phyloP scores from a whole-genome alignment of 2,888 invertebrate species.

The Rotaria macrura region DNA sequence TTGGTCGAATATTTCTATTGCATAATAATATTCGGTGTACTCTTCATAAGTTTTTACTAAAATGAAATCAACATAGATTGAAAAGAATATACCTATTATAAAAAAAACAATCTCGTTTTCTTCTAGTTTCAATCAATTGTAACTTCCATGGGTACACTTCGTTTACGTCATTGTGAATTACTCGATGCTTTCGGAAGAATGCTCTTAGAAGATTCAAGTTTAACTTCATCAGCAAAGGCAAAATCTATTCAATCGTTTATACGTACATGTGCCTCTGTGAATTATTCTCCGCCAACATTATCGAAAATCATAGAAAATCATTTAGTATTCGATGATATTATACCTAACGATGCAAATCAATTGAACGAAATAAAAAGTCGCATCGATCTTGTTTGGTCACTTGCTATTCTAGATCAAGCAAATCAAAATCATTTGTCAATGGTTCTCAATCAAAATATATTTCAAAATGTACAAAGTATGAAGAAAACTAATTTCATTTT shows the following conservation, averaged over 20 bases:
- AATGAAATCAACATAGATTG: no score
- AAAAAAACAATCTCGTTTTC: not conserved
- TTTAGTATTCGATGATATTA: not conserved
- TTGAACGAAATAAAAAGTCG: not conserved
- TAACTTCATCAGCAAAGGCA: not conserved
- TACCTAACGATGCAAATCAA: not conserved
- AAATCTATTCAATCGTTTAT: not conserved
- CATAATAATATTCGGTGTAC: no score
- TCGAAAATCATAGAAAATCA: not conserved
- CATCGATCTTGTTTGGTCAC: slow-evolving; percentile 12
- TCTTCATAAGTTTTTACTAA: no score
- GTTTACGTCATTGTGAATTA: slow-evolving; percentile 14
- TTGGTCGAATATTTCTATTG: no score
- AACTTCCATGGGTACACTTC: slow-evolving; percentile 6
- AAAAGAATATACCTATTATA: no score
- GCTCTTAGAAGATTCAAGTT: not conserved
- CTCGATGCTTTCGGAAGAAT: not conserved
- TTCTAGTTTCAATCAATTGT: slow-evolving; percentile 1
- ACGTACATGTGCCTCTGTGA: slow-evolving; percentile 2
- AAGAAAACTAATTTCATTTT: no score
- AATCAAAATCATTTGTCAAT: not conserved
- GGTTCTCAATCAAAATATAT: not conserved
- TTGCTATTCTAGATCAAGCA: not conserved
- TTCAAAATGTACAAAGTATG: slow-evolving; percentile 10
- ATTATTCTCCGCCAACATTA: not conserved